Percentiles rank a stretch among this genome's conserved stretches.
Conservation (phyloP, 2,888 invertebrate genomes). For the Philhelius pedissequus region DNA sequence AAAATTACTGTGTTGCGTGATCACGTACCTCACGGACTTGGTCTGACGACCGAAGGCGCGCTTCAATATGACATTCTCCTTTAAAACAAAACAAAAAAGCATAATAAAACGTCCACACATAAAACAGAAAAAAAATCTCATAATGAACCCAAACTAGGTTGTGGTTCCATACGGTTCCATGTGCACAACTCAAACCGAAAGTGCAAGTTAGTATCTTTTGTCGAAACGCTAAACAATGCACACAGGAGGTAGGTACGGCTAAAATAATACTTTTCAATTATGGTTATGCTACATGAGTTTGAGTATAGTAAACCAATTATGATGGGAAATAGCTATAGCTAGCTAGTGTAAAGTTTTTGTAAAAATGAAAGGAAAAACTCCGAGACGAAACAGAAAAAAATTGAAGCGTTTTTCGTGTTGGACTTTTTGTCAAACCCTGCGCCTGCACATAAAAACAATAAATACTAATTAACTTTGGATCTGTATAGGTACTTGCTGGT, state of each 20-base stretch:
- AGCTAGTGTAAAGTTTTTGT: not conserved
- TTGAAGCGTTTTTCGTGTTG: constrained; percentile 1
- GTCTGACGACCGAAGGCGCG: too few relatives aligned
- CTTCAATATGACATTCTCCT: constrained; percentile 54
- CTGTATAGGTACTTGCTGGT: constrained; percentile 10
- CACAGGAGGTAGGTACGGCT: too few relatives aligned
- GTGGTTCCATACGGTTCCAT: constrained; percentile 44
- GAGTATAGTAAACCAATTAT: constrained; percentile 29
- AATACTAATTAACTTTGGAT: constrained; percentile 19
- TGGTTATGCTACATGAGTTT: constrained; percentile 54
- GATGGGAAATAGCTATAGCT: constrained; percentile 21
- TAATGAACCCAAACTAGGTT: constrained; percentile 46
- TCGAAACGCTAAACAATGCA: constrained; percentile 42
- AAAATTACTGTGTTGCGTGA: constrained; percentile 37
- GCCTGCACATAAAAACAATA: not conserved
- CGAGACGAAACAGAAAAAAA: constrained; percentile 11
- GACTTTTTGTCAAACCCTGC: constrained; percentile 30
- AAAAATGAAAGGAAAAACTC: constrained; percentile 25
- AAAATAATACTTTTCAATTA: constrained; percentile 40
- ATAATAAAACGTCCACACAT: constrained; percentile 8
- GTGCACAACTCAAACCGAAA: constrained; percentile 15
- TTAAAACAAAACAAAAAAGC: not conserved
- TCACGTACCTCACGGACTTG: constrained; percentile 13
- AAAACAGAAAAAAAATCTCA: not conserved
- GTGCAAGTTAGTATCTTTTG: constrained; percentile 52